Base-by-base conservation (phyloP, 2,113 vertebrate species). In the Montifringilla adamsi region DNA sequence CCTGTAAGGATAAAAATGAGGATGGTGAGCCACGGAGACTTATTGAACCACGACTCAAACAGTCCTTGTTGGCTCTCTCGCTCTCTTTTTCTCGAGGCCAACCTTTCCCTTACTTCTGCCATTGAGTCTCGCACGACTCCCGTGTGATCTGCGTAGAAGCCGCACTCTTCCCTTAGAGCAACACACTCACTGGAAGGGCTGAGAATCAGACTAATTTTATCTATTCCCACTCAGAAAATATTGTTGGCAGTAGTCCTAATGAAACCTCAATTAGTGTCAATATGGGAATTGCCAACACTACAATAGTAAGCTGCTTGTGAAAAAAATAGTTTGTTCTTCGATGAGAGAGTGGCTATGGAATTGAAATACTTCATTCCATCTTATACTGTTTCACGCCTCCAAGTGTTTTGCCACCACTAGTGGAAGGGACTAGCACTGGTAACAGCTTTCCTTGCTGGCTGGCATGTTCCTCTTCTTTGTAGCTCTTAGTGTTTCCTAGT, bases 301-400 rank as follows among this genome's bases (percentile, higher is more conserved):
- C 11, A 37, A 6, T 6, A 87, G n/a, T 5, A 21, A 64, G 31
- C 30, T 64, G 6, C 33, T 66, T 8, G 0, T 44, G 23, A 12
- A 60, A 70, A 86, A 79, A 37, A 7, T 4, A 9, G 1, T 53
- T 4, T 7, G 3, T 81, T 33, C 8, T 33, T 47, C 46, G 23
- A 53, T 13, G 5, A 37, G 10, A 30, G 37, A 49, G 9, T 33
- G 2, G 13, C 15, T 21, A 28, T 55, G 58, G 58, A 73, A 78
- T 55, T 33, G 15, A 62, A 70, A 24, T 3, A 11, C 23, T 67
- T 62, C 2, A 6, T 33, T 49, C 33, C 3, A 2, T 59, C 7
- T 69, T 35, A 4, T 0, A 14, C 26, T 1, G 0, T 69, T 55
- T 63, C 18, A 49, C 7, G 15, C 66, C 26, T 73, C 27, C 41